A percentile compares a stretch with the other conserved stretches of the same genome.
Evolutionary conservation across 2,797 vertebrate species (phyloP).

Genomic region (Ispidina picta): DNA sequence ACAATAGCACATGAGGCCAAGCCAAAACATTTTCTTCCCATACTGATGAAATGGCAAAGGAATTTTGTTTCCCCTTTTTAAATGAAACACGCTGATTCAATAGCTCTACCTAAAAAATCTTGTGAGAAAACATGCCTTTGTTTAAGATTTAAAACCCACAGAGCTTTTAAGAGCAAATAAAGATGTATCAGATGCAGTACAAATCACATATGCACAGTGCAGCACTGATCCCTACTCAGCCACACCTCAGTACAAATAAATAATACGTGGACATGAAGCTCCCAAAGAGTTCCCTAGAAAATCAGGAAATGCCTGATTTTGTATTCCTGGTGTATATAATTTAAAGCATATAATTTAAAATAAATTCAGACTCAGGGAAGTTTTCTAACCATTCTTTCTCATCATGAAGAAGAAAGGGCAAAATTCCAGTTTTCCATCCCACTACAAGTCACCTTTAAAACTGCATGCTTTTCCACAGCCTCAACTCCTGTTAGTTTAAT

Average conservation of each 20-base stretch:
- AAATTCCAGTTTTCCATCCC: conserved; percentile 35
- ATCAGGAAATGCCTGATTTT: conserved; percentile 21
- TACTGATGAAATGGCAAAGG: conserved; percentile 14
- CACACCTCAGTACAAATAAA: conserved; percentile 35
- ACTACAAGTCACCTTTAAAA: conserved; percentile 15
- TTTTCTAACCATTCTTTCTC: background rate
- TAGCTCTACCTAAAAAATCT: conserved; percentile 34
- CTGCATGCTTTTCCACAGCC: background rate
- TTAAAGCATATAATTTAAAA: background rate
- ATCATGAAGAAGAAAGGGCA: background rate
- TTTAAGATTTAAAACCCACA: conserved; percentile 42
- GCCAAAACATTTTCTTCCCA: conserved; percentile 21
- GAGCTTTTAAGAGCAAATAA: conserved; percentile 55
- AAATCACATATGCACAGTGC: background rate
- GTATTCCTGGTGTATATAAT: conserved; percentile 4
- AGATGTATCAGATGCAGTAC: conserved; percentile 24
- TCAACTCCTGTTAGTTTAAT: conserved; percentile 10
- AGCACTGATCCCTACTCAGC: background rate
- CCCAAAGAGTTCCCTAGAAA: background rate
- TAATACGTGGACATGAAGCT: background rate
- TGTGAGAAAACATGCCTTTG: conserved; percentile 41
- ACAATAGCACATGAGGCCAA: background rate
- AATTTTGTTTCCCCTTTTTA: conserved; percentile 40
- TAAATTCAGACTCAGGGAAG: background rate
- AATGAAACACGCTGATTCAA: conserved; percentile 34